Base-by-base conservation (phyloP, 2,797 vertebrate species). In the Pipistrellus nathusii region DNA sequence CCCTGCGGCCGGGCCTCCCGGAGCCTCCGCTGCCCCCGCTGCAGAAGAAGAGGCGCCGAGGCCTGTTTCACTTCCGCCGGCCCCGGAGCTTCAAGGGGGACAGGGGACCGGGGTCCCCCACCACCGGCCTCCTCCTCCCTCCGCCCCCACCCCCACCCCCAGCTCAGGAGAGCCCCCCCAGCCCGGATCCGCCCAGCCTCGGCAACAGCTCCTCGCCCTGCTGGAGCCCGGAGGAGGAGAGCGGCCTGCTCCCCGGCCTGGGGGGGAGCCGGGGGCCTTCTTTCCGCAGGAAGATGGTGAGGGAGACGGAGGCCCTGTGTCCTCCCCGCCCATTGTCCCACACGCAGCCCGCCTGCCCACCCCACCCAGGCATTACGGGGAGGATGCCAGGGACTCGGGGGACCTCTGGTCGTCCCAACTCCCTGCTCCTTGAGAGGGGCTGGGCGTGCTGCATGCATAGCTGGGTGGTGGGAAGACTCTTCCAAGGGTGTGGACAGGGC, bases 11-110 rank as follows among this genome's bases (percentile, higher is more conserved):
- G 6, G 96, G 96, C 14, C 95, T 96, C 68, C 94, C 95, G 0
- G 96, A 97, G 44, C 88, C 97, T 0, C 96, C 97, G 0, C 89
- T 97, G 86, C 98, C 98, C n/a, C 97, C 97, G 0, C 95, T 96
- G 53, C 98, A 98, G 83, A 98, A 98, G 95, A 98, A 98, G 94
- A 97, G 98, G 48, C 97, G 97, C 14, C 66, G 97, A 72, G 97
- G 98, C 75, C 92, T 98, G 23, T 97, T 98, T 81, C 97, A 98
- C 78, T 98, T 98, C 41, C 98, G 97, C 46, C 96, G 97, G 53
- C 97, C 97, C 27, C 96, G 97, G 64, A 98, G 98, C 94, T 96
- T 98, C 97, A 98, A 98, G 81, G 97, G 97, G 62, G 98, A 99
- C 97, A 62, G 98, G 97, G 97, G 94, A 0, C 93, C 97, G 12